Base-by-base conservation (phyloP, 2,888 invertebrate species). In the Lithodes maja region DNA sequence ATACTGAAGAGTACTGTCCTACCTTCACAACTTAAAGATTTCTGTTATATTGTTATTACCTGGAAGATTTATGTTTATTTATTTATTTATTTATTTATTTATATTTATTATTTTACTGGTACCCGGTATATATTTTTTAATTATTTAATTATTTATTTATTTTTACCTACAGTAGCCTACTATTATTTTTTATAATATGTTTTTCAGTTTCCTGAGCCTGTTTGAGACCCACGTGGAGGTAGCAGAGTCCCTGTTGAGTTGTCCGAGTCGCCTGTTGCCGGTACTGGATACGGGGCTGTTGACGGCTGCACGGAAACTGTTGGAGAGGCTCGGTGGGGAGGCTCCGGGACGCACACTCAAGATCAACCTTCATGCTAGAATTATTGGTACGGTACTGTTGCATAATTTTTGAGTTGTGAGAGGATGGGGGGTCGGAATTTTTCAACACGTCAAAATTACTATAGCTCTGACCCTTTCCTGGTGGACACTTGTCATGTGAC, bases 151-250 rank as follows among this genome's bases (percentile, higher is more conserved):
- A 81, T 5, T 15, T 49, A 54, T n/a, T 55, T 0, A 2, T 55
- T 49, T 12, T 71, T 3, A 12, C 17, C 7, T 3, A 55, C 12
- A 7, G 5, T 7, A 61, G 5, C 7, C 5, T 7, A 12, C 61
- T 61, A 7, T 61, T 61, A 7, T 5, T 17, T 33, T 17, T 80
- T 54, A 1, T 12, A 17, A 17, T 5, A 80, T 5, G 33, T 33
- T 71, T 82, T 90, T 3, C 89, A 91, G 91, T 69, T 91, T 91
- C 80, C 69, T 90, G 15, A 88, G 89, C 12, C 52, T 91, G 78
- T 90, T 90, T 86, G 90, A 90, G 79, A 89, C 90, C 54, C 89
- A 90, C 82, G 89, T 89, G 2, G 91, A 91, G 85, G 91, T 91
- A 17, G 91, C 91, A 1, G 91, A 91, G 83, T 85, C 90, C 2